Base-by-base conservation (phyloP, 2,888 invertebrate genomes). In the Thecocarcelia acutangulata region DNA sequence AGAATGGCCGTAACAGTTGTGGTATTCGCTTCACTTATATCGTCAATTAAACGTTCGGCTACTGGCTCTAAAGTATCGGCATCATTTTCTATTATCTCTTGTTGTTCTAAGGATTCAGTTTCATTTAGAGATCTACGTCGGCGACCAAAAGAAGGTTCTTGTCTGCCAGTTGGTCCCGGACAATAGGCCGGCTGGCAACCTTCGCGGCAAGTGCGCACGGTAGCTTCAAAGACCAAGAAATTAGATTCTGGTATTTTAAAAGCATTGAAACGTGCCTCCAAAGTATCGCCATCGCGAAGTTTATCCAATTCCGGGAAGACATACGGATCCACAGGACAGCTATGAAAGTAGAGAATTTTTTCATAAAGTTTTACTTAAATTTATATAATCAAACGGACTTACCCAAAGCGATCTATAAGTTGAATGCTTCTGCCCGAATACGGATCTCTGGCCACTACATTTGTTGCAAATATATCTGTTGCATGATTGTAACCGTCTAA, bases 211-310 rank as follows among this genome's bases (percentile, higher is more conserved):
- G 97, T 96, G 74, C 96, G 92, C 0, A 97, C 97, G 0, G 96
- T 97, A 0, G 97, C 97, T 91, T 97, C 97, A 87, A 97, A 97
- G 0, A 97, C 96, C 85, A 97, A 91, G 92, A 97, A 97, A 90
- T 97, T 97, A 0, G 97, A 97, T 91, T 97, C 97, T 0, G 97
- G 97, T 84, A 97, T 97, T 91, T 97, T 97, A 89, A 97, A 97
- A 0, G 97, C 97, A 90, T 97, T 97, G 90, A 97, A 97, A 86
- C 97, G 93, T 0, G 97, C 97, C 92, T 97, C 97, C 68, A 97
- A 91, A 3, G 96, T 96, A 87, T 97, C 97, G 0, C 96, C 95
- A 86, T 94, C 96, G 24, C 97, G 93, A 0, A 96, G 93, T 87
- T 96, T 94, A 88, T 97, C 97, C 85, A 97, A 90, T 87, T 97